phyloP scores from a whole-genome alignment of 2,888 invertebrate species.

The Merodon equestris region DNA sequence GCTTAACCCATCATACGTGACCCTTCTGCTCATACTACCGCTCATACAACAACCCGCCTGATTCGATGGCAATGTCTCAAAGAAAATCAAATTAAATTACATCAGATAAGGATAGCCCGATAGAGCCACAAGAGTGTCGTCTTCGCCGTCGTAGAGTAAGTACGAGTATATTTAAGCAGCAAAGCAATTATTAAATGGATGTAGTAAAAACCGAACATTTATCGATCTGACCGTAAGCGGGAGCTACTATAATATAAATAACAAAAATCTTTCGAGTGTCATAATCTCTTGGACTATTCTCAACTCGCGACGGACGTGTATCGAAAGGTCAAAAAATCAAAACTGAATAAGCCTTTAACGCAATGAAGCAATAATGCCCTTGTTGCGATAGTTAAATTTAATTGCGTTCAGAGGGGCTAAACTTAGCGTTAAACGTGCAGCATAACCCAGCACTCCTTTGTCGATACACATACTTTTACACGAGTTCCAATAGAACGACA shows the following conservation, averaged over 20 bases:
- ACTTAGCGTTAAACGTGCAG: slow-evolving; percentile 39
- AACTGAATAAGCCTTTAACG: slow-evolving; percentile 20
- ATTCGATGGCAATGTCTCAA: neutral
- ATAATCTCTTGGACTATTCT: neutral
- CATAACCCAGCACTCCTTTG: slow-evolving; percentile 44
- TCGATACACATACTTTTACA: slow-evolving; percentile 38
- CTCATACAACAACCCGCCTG: slow-evolving; percentile 3
- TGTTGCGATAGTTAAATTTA: slow-evolving; percentile 50
- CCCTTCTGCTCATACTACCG: neutral
- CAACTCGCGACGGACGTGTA: slow-evolving; percentile 4
- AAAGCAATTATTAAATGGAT: slow-evolving; percentile 43
- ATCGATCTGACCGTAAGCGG: neutral
- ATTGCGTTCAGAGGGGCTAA: slow-evolving; percentile 45
- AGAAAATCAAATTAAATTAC: slow-evolving; percentile 15
- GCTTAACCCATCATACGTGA: slow-evolving; percentile 16
- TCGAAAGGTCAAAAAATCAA: slow-evolving; percentile 15
- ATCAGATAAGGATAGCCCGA: neutral
- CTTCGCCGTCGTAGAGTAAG: too few species aligned
- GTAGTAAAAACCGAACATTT: slow-evolving; percentile 41
- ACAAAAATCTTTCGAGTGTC: slow-evolving; percentile 30
- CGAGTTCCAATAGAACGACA: slow-evolving; percentile 23
- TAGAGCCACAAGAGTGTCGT: neutral
- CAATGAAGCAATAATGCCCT: slow-evolving; percentile 29
- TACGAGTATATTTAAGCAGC: slow-evolving; percentile 15
- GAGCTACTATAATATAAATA: slow-evolving; percentile 8